Percentiles rank a stretch among this genome's conserved stretches.
These are phyloP conservation scores for Sminthurides bifidus DNA, from an alignment of 1,140 invertebrate genomes.

Conservation along the genomic window DNA sequence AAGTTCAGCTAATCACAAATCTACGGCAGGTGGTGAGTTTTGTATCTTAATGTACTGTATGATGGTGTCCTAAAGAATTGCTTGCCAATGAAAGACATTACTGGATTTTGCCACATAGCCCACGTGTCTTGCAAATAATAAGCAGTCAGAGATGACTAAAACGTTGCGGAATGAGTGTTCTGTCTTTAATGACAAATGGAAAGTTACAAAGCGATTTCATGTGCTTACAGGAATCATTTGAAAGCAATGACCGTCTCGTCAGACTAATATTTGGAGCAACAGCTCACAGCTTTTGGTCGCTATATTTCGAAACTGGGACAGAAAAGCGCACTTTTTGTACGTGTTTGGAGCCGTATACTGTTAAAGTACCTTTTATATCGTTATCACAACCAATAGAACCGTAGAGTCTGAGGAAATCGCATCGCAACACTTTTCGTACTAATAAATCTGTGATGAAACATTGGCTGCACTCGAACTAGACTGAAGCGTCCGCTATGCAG, in stretches of 20 bases:
- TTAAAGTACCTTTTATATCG: conserved; percentile 21
- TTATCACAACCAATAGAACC: conserved; percentile 21
- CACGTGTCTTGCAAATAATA: too few relatives aligned
- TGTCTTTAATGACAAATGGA: too few relatives aligned
- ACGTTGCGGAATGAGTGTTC: not conserved
- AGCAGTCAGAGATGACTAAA: not conserved
- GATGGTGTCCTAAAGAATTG: too few relatives aligned
- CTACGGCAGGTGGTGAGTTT: conserved; percentile 27
- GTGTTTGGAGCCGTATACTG: conserved; percentile 7
- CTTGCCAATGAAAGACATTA: too few relatives aligned
- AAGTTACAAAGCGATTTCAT: too few relatives aligned
- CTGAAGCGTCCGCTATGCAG: too few relatives aligned
- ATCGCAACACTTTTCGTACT: too few relatives aligned
- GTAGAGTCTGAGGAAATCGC: too few relatives aligned
- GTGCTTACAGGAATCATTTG: conserved; percentile 26
- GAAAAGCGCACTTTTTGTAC: conserved; percentile 17
- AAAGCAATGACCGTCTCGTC: conserved; percentile 18
- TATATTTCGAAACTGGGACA: conserved; percentile 23
- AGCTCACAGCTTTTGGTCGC: conserved; percentile 16
- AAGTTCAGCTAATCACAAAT: conserved; percentile 3
- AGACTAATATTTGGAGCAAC: conserved; percentile 18
- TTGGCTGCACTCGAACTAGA: too few relatives aligned
- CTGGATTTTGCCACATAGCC: too few relatives aligned
- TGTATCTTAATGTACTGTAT: not conserved
- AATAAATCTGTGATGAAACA: conserved; percentile 1